Base-by-base conservation (phyloP, 2,797 vertebrate species). In the Pipistrellus nathusii region DNA sequence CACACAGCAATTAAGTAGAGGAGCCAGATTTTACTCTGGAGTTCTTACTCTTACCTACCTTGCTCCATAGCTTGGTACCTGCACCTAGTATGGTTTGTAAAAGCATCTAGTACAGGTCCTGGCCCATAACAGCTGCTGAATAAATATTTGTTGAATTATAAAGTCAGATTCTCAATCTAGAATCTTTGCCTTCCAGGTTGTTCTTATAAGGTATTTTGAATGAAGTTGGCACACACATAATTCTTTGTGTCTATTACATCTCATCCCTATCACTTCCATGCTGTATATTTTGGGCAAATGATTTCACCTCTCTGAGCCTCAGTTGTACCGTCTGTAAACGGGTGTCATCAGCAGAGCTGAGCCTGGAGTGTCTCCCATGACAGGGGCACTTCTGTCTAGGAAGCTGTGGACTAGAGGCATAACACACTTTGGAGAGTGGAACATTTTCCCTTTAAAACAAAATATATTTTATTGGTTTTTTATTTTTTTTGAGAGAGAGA, bases 101-200 rank as follows among this genome's bases (percentile, higher is more conserved):
- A 81, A 91, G 30, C 35, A 71, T 14, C 38, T 78, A 75, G 32
- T 90, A 51, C 32, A 72, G 25, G 88, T 51, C 10, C 38, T 82
- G 41, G 35, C 18, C 20, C 53, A 8, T 83, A 55, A 35, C 68
- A 75, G 57, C 55, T 88, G 6, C 41, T 94, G 35, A 44, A 1
- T 93, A 95, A 85, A 75, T 85, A 86, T 80, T 90, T 90, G 48
- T 90, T 93, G 78, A 88, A 71, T 73, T 80, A 9, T 76, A 94
- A 93, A 81, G 68, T 86, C 44, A 35, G 13, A 30, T 81, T 17
- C 62, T 72, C 14, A n/a, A 23, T 81, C 55, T 88, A 23, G 46
- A 64, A 18, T 82, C 30, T 90, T 27, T 77, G 83, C 23, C 27
- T 77, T 64, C 13, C 11, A 80, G 46, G 13, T 30, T 91, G 57